These are phyloP conservation scores for Rattus rattus DNA, from an alignment of 2,113 vertebrate species.

Conservation along the genomic window DNA sequence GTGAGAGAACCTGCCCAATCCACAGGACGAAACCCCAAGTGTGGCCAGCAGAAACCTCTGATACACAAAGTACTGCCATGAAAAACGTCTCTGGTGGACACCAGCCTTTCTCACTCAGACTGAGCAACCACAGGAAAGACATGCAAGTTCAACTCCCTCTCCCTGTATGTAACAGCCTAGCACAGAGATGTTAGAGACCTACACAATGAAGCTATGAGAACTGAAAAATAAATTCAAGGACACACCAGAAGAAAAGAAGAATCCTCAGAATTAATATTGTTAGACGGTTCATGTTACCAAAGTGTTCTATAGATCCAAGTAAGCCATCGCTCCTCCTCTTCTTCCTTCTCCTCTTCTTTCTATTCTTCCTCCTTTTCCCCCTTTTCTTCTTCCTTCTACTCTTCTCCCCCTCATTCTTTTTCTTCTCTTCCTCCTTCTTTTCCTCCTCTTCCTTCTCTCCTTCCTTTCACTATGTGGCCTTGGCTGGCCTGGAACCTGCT, in stretches of 20 bases:
- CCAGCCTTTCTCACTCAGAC: neutral
- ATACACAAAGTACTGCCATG: neutral
- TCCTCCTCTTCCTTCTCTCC: neutral
- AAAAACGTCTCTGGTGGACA: neutral
- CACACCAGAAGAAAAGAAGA: neutral
- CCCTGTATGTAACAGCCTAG: neutral
- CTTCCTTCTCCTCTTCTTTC: neutral
- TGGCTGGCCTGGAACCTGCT: neutral
- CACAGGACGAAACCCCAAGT: neutral
- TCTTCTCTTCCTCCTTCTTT: no score
- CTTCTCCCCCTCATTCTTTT: no score
- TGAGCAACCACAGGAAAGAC: neutral
- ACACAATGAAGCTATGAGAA: neutral
- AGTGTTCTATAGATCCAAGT: neutral
- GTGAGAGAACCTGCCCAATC: neutral
- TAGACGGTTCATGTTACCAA: neutral
- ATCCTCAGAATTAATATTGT: neutral
- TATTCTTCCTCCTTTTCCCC: no score
- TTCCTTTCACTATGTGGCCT: neutral
- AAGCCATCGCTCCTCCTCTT: neutral
- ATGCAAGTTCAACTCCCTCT: neutral
- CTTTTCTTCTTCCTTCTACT: fast-evolving
- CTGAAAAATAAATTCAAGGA: neutral
- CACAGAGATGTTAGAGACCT: neutral
- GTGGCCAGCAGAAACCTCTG: neutral